Evolutionary conservation across 2,113 vertebrate species (phyloP).

Genomic region (Budorcas taxicolor): DNA sequence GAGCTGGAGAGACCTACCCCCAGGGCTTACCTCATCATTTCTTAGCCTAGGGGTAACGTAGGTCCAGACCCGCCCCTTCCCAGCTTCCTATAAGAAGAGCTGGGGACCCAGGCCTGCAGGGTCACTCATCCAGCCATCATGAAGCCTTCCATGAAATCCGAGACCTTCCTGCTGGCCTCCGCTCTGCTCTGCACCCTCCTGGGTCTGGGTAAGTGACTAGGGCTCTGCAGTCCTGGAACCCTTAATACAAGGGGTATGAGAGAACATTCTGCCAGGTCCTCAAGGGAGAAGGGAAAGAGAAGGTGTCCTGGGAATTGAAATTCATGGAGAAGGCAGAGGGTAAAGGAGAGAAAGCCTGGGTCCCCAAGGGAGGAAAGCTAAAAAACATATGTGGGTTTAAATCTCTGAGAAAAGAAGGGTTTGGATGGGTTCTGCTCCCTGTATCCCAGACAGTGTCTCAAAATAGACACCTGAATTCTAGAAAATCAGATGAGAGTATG

Average conservation of each 20-base stretch:
- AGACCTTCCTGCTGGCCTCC: slow-evolving; percentile 27
- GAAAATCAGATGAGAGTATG: neutral
- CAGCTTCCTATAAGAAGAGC: slow-evolving; percentile 38
- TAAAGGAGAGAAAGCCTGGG: neutral
- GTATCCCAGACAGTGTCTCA: neutral
- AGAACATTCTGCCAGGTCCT: neutral
- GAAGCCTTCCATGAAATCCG: neutral
- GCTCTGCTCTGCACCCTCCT: slow-evolving; percentile 36
- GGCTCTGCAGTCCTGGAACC: neutral
- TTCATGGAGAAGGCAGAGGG: neutral
- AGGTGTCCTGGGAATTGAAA: neutral
- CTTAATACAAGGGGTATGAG: neutral
- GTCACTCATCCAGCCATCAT: slow-evolving; percentile 41
- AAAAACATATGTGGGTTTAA: neutral
- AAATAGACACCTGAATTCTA: neutral
- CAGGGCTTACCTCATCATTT: slow-evolving; percentile 52
- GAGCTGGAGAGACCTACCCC: neutral
- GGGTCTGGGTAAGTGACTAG: slow-evolving; percentile 51
- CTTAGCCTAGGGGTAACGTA: slow-evolving; percentile 47
- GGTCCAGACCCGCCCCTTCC: slow-evolving; percentile 39
- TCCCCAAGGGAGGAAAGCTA: neutral
- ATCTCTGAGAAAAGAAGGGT: neutral
- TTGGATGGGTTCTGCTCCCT: neutral
- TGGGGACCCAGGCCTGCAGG: neutral
- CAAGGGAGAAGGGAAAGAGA: neutral